Percentiles rank a stretch among this genome's conserved stretches.
These are phyloP conservation scores for Chlorocebus sabaeus DNA, from an alignment of 2,113 vertebrate species.

Conservation along the genomic window DNA sequence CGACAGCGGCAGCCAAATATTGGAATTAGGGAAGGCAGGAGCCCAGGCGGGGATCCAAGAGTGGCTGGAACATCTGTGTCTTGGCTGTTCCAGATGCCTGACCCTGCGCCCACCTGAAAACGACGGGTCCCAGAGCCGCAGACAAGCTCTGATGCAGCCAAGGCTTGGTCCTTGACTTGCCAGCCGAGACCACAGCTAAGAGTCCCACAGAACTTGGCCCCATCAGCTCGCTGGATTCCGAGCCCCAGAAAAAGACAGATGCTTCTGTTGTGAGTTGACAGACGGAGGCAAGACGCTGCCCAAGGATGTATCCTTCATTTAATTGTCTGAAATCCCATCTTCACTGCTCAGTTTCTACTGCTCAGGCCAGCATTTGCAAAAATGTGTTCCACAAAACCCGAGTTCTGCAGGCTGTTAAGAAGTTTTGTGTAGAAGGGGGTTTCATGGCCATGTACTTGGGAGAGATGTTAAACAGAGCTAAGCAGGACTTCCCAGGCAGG, in stretches of 20 bases:
- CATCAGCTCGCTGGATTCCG: fast-evolving
- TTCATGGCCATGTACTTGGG: background rate
- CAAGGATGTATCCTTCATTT: fast-evolving
- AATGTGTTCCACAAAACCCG: background rate
- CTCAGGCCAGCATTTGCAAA: background rate
- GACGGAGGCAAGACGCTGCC: background rate
- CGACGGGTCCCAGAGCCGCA: background rate
- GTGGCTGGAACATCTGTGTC: constrained; percentile 43
- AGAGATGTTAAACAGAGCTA: too few relatives aligned
- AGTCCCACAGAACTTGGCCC: background rate
- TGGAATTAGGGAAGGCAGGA: constrained; percentile 69
- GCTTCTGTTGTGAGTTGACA: background rate
- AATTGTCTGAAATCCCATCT: background rate
- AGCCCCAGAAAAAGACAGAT: background rate
- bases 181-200: background rate
- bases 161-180: background rate
- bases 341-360: background rate
- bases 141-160: background rate
- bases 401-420: background rate
- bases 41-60: constrained; percentile 54
- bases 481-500: background rate
- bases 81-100: constrained; percentile 52
- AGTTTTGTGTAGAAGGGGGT: background rate
- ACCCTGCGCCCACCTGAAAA: constrained; percentile 46
- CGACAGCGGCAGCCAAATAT: constrained; percentile 29